Evolutionary conservation across 2,888 invertebrate species (phyloP).

Genomic region (Vanessa cardui): DNA sequence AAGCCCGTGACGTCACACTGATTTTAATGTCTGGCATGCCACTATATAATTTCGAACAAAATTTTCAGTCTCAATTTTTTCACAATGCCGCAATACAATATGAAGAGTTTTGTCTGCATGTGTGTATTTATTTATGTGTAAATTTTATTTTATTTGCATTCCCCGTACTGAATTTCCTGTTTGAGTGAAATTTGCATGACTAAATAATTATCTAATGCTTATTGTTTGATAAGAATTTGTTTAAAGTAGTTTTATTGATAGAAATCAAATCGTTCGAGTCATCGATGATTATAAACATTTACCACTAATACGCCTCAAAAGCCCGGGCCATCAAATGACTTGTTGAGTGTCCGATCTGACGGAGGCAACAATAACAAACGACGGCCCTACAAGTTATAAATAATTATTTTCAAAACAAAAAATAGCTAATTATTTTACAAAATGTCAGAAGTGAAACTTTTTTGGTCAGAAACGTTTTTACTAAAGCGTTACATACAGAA

Average conservation of each 20-base stretch:
- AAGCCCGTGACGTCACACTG: conserved; percentile 37
- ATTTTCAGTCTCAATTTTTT: not conserved
- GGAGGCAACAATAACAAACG: conserved; percentile 52
- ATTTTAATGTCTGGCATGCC: conserved; percentile 40
- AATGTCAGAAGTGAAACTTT: no score
- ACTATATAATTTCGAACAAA: not conserved
- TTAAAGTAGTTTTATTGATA: conserved; percentile 12
- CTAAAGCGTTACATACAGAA: no score
- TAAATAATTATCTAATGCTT: conserved; percentile 23
- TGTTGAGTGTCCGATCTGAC: conserved; percentile 55
- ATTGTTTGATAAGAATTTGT: conserved; percentile 10
- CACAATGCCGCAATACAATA: not conserved
- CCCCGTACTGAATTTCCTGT: conserved; percentile 67
- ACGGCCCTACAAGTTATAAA: conserved; percentile 25
- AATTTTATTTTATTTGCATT: conserved; percentile 50
- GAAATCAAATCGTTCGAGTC: not conserved
- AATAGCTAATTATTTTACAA: not conserved
- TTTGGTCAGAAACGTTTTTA: no score
- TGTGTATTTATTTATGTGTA: conserved; percentile 22
- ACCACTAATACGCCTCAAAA: conserved; percentile 55
- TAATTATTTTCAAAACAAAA: not conserved
- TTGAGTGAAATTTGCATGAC: conserved; percentile 69
- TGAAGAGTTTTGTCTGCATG: conserved; percentile 22
- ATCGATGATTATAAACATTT: not conserved
- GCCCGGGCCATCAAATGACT: conserved; percentile 57